Evolutionary conservation across 1,140 invertebrate species (phyloP), one percentile per base, ranked within the genome.

Genomic region (Habropoda laboriosa): DNA sequence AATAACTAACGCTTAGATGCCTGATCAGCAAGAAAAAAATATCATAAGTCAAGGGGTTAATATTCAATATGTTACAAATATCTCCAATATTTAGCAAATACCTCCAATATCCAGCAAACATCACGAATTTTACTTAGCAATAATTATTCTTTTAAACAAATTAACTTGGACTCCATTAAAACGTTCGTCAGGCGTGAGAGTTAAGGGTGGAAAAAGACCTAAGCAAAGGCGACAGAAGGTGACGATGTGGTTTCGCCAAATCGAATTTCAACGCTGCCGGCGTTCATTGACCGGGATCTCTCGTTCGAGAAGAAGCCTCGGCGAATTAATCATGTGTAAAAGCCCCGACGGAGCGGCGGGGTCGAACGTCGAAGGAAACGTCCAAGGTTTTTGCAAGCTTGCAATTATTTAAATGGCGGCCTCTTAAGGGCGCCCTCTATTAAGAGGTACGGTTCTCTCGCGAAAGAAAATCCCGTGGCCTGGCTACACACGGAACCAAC

Each of bases 381-480:
- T 55, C 1, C 35, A 16, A 13, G 27, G 57, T 21, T 67, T 68
- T 68, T 47, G 74, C 61, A 45, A 68, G 51, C 40, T 67, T 66
- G 74, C 40, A 58, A 76, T 76, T 76, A 76, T 76, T 76, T 68
- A 66, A 75, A 75, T 64, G 47, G 35, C 32, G 18, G 45, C 35
- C 35, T 70, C 49, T 57, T 53, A 57, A 70, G 51, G 6, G 24
- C n/a, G 51, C 45, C 6, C 51, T 58, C 27, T 21, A 24, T 73
- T 60, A 61, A 7, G 27, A 35, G 42, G 3, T 24, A 21, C 38
- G 8, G 40, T 63, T 27, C 38, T 12, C 8, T 5, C 24, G n/a
- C 18, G 18, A 30, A 57, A 55, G 51, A 60, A 47, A n/a, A 45
- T 21, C 35, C 24, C 16, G 2, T n/a, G 27, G 16, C 21, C 5